Evolutionary conservation across 2,113 vertebrate species (phyloP).

Genomic region (Leptobrachium leishanense): DNA sequence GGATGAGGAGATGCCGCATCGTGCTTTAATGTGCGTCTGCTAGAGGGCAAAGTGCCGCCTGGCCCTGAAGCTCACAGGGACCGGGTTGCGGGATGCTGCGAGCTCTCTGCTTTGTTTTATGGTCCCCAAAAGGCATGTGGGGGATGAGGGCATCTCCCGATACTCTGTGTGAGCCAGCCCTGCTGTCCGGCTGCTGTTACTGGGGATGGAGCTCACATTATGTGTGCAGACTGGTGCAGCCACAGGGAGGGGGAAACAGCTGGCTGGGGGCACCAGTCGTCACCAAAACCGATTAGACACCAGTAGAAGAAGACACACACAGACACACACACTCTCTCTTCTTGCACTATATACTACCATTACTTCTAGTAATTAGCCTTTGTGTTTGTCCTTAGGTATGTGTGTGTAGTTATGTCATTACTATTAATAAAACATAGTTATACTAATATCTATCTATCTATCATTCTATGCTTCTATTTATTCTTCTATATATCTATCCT

Average conservation of each 20-base stretch:
- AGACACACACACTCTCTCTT: too few species aligned
- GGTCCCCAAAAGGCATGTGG: background rate
- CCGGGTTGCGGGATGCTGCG: background rate
- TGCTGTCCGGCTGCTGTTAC: background rate
- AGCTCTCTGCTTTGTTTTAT: background rate
- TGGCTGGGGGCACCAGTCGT: too few species aligned
- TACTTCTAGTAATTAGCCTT: too few species aligned
- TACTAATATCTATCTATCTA: too few species aligned
- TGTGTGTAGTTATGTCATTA: too few species aligned
- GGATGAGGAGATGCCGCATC: background rate
- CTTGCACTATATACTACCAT: too few species aligned
- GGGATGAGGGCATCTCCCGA: background rate
- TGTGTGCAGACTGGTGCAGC: background rate
- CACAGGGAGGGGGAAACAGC: background rate
- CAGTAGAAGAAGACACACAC: too few species aligned
- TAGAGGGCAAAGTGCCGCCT: background rate
- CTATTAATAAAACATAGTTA: too few species aligned
- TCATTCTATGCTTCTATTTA: too few species aligned
- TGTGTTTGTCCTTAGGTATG: too few species aligned
- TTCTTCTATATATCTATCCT: too few species aligned
- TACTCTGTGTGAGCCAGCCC: background rate
- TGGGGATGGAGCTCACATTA: background rate
- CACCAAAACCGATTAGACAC: too few species aligned
- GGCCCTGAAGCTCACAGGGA: background rate
- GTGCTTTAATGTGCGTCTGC: background rate